These are phyloP conservation scores for Apogon hyalosoma DNA, from an alignment of 2,797 vertebrate species.

Conservation along the genomic window DNA sequence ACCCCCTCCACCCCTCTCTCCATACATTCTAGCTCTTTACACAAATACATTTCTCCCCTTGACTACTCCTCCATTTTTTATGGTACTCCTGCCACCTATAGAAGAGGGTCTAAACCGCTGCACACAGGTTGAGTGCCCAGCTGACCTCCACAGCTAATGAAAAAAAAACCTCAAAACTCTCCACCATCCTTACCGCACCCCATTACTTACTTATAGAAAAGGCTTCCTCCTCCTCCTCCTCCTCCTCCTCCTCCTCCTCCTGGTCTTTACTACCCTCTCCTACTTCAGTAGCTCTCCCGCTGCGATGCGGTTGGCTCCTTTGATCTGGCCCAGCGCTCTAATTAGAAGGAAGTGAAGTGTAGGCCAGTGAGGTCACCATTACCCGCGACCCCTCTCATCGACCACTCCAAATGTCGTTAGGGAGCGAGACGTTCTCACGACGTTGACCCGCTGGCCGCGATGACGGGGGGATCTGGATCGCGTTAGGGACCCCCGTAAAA, in stretches of 20 bases:
- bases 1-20: conserved; percentile 30
- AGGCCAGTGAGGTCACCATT: conserved; percentile 95
- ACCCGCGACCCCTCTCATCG: conserved; percentile 89
- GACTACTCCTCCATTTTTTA: conserved; percentile 49
- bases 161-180: conserved; percentile 69
- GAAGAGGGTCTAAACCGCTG: conserved; percentile 57
- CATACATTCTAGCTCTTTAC: background rate
- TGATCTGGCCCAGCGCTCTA: conserved; percentile 95
- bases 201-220: conserved; percentile 80
- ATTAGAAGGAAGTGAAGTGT: conserved; percentile 99
- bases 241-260: conserved; percentile 48
- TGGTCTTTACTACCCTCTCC: conserved; percentile 81
- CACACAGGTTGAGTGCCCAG: conserved; percentile 81
- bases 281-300: conserved; percentile 92
- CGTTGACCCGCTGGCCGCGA: conserved; percentile 76
- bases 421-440: conserved; percentile 90
- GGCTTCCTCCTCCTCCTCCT: conserved; percentile 57
- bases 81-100: conserved; percentile 63
- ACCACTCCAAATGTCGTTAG: conserved; percentile 91
- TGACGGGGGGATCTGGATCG: conserved; percentile 86
- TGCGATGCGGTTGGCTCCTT: conserved; percentile 90
- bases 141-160: conserved; percentile 92
- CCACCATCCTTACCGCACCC: conserved; percentile 57
- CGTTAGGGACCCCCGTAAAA: conserved; percentile 87
- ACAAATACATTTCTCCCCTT: conserved; percentile 52